Conservation (phyloP, 2,888 invertebrate genomes). For the Nasonia oneida region DNA sequence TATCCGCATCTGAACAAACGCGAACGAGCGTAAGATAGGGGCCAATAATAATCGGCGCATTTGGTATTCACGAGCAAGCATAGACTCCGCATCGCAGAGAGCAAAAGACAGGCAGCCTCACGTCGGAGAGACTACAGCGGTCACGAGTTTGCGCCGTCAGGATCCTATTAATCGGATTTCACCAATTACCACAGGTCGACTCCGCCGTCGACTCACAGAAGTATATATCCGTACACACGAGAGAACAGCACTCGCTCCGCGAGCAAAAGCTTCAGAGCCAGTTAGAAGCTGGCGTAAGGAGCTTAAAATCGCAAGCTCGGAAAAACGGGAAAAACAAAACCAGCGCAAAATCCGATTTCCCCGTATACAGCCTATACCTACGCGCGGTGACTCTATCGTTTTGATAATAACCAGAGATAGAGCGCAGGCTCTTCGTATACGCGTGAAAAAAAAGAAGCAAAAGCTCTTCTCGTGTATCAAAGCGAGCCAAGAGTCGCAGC, state of each 20-base stretch:
- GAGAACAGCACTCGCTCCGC: not conserved
- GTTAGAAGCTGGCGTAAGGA: slow-evolving; percentile 66
- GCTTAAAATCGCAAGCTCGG: slow-evolving; percentile 63
- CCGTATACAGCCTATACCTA: too few relatives aligned
- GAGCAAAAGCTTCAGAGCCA: slow-evolving; percentile 62
- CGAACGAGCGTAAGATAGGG: not conserved
- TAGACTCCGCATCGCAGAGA: not conserved
- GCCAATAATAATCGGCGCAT: not conserved
- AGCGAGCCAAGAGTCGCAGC: not conserved
- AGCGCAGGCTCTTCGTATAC: too few relatives aligned
- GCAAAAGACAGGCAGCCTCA: not conserved
- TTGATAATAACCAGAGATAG: too few relatives aligned
- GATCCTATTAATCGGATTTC: slow-evolving; percentile 69
- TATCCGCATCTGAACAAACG: not conserved
- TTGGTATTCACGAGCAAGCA: not conserved
- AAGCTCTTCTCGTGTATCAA: not conserved
- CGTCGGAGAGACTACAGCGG: not conserved
- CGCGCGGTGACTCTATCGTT: too few relatives aligned
- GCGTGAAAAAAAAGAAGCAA: too few relatives aligned
- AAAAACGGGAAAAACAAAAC: slow-evolving; percentile 33
- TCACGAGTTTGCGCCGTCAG: slow-evolving; percentile 46
- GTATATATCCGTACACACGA: slow-evolving; percentile 10
- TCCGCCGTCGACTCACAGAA: slow-evolving; percentile 16
- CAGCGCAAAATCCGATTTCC: slow-evolving; percentile 23
- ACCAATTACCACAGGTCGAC: slow-evolving; percentile 65